Evolutionary conservation across 2,888 invertebrate genomes (phyloP).

Genomic region (Apeira syringaria): DNA sequence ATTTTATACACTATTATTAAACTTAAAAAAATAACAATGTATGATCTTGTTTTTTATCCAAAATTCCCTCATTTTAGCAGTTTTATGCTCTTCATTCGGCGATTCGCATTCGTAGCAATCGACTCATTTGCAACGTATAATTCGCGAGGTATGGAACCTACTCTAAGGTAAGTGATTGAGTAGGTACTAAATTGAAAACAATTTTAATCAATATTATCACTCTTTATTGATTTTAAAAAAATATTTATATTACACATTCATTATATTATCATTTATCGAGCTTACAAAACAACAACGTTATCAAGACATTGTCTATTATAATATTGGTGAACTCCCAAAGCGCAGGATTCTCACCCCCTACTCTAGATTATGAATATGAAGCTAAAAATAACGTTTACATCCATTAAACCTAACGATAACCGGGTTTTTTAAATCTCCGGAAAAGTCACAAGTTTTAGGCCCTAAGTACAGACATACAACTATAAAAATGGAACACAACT

Average conservation of each 20-base stretch:
- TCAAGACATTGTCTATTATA: conserved; percentile 56
- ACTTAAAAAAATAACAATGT: no score
- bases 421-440: conserved; percentile 56
- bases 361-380: conserved; percentile 60
- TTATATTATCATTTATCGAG: conserved; percentile 62
- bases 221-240: conserved; percentile 83
- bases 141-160: no score
- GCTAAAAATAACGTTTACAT: conserved; percentile 68
- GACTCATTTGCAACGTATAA: no score
- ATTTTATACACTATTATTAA: conserved; percentile 39
- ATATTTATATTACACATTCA: conserved; percentile 82
- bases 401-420: conserved; percentile 58
- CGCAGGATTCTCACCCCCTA: conserved; percentile 36
- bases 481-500: conserved; percentile 51
- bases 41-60: background rate
- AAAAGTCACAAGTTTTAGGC: conserved; percentile 59
- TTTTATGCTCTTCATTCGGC: no score
- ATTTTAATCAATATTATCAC: conserved; percentile 76
- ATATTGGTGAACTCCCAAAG: conserved; percentile 43
- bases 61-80: no score
- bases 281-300: conserved; percentile 73
- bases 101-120: no score
- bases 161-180: no score
- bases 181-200: conserved; percentile 44
- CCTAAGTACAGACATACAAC: conserved; percentile 67